Percentiles rank a stretch among this genome's conserved stretches.
These are phyloP conservation scores for Lepisosteus oculatus DNA, from an alignment of 2,113 vertebrate species.

Conservation along the genomic window DNA sequence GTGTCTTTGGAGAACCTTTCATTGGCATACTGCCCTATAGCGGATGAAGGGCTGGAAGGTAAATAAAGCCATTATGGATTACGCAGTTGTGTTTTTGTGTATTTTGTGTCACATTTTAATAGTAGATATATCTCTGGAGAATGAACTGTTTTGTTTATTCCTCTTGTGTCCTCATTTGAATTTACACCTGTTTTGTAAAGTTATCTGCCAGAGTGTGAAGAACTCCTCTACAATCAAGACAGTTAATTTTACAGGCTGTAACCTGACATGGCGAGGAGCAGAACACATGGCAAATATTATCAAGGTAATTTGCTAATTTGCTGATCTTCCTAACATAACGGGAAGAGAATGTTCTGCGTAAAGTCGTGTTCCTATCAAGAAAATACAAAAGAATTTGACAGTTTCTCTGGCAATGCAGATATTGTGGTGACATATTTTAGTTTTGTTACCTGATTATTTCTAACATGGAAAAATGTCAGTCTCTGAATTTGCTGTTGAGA, in stretches of 20 bases:
- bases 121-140: background rate
- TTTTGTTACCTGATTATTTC: too few species aligned
- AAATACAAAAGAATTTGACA: too few species aligned
- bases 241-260: conserved; percentile 87
- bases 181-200: conserved; percentile 47
- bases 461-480: too few species aligned
- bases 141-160: background rate
- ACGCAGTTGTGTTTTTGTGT: background rate
- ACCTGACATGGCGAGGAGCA: conserved; percentile 88
- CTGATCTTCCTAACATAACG: background rate
- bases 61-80: conserved; percentile 41
- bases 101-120: background rate
- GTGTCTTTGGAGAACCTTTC: conserved; percentile 77
- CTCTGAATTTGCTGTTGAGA: too few species aligned
- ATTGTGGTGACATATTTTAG: too few species aligned
- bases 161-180: background rate
- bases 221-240: conserved; percentile 78
- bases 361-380: too few species aligned
- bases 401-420: too few species aligned
- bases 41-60: conserved; percentile 88
- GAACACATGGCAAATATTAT: conserved; percentile 86
- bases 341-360: too few species aligned
- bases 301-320: conserved; percentile 67
- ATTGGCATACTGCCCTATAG: conserved; percentile 83
- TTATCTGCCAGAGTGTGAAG: conserved; percentile 89